Evolutionary conservation across 2,888 invertebrate genomes (phyloP).

Genomic region (Adelphocoris suturalis): DNA sequence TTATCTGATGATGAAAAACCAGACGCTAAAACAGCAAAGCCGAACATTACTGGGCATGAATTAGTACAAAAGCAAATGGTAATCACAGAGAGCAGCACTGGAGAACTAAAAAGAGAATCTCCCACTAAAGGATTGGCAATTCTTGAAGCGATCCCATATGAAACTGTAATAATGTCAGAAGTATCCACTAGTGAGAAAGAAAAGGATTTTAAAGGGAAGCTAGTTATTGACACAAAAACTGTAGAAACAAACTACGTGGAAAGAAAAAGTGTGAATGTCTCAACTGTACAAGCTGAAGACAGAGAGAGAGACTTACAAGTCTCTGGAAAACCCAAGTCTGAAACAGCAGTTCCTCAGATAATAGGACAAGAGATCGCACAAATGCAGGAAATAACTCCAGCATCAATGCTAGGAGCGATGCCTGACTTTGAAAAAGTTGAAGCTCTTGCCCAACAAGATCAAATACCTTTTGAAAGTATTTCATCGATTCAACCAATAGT

Average conservation of each 20-base stretch:
- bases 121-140: conserved; percentile 79
- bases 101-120: conserved; percentile 77
- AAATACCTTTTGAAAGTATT: conserved; percentile 76
- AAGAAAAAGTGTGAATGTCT: conserved; percentile 75
- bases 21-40: conserved; percentile 75
- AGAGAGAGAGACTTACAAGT: conserved; percentile 74
- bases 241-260: conserved; percentile 76
- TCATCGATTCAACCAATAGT: conserved; percentile 76
- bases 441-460: conserved; percentile 75
- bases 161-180: conserved; percentile 79
- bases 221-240: conserved; percentile 73
- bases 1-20: conserved; percentile 75
- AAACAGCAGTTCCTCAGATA: conserved; percentile 76
- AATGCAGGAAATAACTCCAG: conserved; percentile 74
- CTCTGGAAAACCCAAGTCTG: conserved; percentile 73
- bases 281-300: conserved; percentile 76
- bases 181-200: conserved; percentile 79
- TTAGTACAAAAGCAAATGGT: conserved; percentile 78
- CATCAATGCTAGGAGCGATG: conserved; percentile 70
- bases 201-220: conserved; percentile 76
- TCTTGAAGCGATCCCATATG: conserved; percentile 79
- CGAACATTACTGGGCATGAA: conserved; percentile 76
- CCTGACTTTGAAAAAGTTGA: conserved; percentile 73
- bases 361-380: conserved; percentile 77
- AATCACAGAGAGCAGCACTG: conserved; percentile 78